These are phyloP conservation scores for Plebejus argus DNA, from an alignment of 2,888 invertebrate species.

Conservation along the genomic window DNA sequence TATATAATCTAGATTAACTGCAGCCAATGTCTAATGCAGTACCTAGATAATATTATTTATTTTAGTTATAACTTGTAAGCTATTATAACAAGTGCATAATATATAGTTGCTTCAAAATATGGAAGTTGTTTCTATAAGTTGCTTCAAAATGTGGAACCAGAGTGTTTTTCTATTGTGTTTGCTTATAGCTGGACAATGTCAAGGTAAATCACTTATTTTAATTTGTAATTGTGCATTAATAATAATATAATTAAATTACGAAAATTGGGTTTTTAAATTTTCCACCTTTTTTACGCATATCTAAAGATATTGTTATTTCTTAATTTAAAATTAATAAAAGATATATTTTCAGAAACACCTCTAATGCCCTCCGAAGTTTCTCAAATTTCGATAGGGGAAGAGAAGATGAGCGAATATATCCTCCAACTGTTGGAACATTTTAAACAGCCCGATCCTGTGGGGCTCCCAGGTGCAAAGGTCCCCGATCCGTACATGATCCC, in stretches of 20 bases:
- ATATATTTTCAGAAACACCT: background rate
- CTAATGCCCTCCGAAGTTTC: background rate
- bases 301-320: background rate
- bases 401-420: constrained; percentile 87
- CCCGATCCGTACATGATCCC: constrained; percentile 92
- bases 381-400: constrained; percentile 72
- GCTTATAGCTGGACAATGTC: background rate
- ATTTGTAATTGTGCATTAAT: no score
- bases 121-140: background rate
- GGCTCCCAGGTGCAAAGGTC: constrained; percentile 88
- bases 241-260: no score
- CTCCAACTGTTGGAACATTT: constrained; percentile 88
- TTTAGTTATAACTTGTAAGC: background rate
- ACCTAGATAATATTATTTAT: background rate
- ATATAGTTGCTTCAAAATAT: background rate
- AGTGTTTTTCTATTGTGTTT: background rate
- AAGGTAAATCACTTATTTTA: background rate
- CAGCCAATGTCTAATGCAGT: background rate
- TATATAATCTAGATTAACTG: background rate
- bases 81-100: background rate
- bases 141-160: background rate
- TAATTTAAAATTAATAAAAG: background rate
- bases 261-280: background rate
- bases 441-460: constrained; percentile 89
- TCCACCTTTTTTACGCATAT: background rate